Conservation (phyloP, 1,140 invertebrate species). For the Vollenhovia emeryi region DNA sequence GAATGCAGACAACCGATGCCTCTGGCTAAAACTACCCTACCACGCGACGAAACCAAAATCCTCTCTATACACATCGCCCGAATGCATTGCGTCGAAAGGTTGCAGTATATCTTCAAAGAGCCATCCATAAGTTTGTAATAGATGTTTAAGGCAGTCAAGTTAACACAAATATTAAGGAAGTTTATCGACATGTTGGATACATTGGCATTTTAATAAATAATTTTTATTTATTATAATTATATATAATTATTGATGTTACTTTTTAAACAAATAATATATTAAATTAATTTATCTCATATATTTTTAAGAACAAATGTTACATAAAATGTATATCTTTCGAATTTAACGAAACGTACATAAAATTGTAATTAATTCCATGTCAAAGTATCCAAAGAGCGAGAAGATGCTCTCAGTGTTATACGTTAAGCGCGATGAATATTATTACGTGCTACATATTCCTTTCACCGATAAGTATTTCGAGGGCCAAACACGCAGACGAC, state of each 20-base stretch:
- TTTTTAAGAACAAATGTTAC: neutral
- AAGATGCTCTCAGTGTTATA: neutral
- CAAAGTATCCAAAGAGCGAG: neutral
- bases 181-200: too few relatives aligned
- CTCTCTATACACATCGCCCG: slow-evolving; percentile 1
- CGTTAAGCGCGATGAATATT: neutral
- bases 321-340: neutral
- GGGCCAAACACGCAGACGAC: neutral
- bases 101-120: neutral
- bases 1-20: slow-evolving; percentile 82
- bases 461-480: slow-evolving; percentile 1
- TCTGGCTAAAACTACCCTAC: slow-evolving; percentile 79
- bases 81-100: slow-evolving; percentile 5
- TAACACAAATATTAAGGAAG: neutral
- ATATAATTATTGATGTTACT: neutral
- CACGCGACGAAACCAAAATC: slow-evolving; percentile 58
- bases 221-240: neutral
- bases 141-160: neutral
- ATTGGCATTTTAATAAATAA: neutral
- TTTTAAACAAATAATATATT: neutral
- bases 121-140: neutral
- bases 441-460: neutral
- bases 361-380: neutral
- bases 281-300: neutral
- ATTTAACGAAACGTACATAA: neutral